A percentile compares a stretch with the other conserved stretches of the same genome.
Conservation (phyloP, 2,113 vertebrate species). For the Orthonyx spaldingii region DNA sequence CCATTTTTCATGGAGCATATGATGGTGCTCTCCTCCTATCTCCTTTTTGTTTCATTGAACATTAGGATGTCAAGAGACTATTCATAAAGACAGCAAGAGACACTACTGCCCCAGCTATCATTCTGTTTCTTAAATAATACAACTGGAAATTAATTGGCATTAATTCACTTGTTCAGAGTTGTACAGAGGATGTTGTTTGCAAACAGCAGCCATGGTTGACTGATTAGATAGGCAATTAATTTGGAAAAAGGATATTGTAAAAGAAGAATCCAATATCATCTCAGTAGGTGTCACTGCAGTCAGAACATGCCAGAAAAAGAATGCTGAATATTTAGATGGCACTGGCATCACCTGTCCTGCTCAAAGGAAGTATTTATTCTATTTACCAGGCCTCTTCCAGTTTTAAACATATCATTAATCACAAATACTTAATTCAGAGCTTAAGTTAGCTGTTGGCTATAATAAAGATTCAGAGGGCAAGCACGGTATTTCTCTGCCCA, state of each 20-base stretch:
- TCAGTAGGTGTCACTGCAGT: slow-evolving; percentile 63
- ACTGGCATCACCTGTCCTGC: background rate
- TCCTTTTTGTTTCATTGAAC: background rate
- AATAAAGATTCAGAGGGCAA: background rate
- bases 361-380: background rate
- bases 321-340: background rate
- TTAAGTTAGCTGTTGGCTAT: background rate
- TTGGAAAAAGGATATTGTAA: slow-evolving; percentile 41
- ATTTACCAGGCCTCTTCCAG: background rate
- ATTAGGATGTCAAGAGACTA: background rate
- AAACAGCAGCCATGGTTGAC: slow-evolving; percentile 34
- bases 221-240: slow-evolving; percentile 62
- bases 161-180: slow-evolving; percentile 42
- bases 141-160: slow-evolving; percentile 25
- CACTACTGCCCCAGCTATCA: background rate
- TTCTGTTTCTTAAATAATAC: background rate
- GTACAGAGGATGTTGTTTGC: slow-evolving; percentile 26
- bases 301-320: slow-evolving; percentile 21
- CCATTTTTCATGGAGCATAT: background rate
- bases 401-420: background rate
- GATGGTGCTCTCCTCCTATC: background rate
- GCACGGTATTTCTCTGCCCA: background rate
- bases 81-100: background rate
- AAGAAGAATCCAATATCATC: slow-evolving; percentile 34
- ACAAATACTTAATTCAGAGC: background rate